A percentile compares a stretch with the other conserved stretches of the same genome.
Evolutionary conservation across 2,797 vertebrate genomes (phyloP).

Genomic region (Geotrypetes seraphini): DNA sequence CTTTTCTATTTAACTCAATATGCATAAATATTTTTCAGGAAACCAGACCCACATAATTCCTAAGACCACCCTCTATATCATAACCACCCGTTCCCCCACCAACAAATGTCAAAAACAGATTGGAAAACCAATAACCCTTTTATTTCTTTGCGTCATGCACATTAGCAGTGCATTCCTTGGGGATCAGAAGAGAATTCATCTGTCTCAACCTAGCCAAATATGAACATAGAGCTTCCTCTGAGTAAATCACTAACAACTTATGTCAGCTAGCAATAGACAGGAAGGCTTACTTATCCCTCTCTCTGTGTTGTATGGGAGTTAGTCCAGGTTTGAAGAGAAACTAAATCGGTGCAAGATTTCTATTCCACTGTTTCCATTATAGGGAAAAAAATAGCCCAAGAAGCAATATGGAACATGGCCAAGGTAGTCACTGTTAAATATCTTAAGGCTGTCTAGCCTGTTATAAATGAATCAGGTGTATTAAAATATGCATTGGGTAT

Average conservation of each 20-base stretch:
- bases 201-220: conserved; percentile 47
- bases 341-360: conserved; percentile 14
- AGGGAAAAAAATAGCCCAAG: conserved; percentile 21
- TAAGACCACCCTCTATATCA: conserved; percentile 1
- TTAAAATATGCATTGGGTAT: not conserved
- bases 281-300: conserved; percentile 25
- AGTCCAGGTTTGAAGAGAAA: conserved; percentile 3
- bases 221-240: conserved; percentile 35
- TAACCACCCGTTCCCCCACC: no score
- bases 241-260: conserved; percentile 36
- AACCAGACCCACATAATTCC: not conserved
- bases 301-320: conserved; percentile 10
- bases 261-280: conserved; percentile 31
- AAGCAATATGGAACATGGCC: conserved; percentile 11
- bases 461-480: conserved; percentile 6
- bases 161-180: conserved; percentile 39
- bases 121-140: conserved; percentile 23
- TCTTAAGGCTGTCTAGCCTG: not conserved
- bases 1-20: no score
- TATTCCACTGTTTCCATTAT: conserved; percentile 31
- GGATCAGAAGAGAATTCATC: conserved; percentile 26
- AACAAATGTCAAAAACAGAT: conserved; percentile 6
- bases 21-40: no score
- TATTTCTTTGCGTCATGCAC: conserved; percentile 26
- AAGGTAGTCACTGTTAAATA: conserved; percentile 7